Evolutionary conservation across 64 coral and sea anemone species (phyloP), one percentile per base, ranked within the genome.

Genomic region (Stylophora pistillata): DNA sequence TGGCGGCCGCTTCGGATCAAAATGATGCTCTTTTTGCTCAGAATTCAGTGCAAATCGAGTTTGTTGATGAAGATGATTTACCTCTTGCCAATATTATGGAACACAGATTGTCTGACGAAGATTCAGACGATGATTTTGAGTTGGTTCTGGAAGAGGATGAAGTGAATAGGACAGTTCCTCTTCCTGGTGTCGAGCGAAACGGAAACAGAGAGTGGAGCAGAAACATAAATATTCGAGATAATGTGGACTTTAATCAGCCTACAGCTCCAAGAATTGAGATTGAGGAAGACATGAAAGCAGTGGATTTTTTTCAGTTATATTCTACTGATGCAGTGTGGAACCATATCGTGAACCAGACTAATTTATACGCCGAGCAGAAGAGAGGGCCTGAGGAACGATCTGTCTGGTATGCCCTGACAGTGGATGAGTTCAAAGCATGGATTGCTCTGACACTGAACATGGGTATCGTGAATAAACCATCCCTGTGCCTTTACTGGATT

Each of bases 231-330:
- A 33, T 70, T 85, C 65, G 82, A 20, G 15, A 1, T 37, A 60
- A 66, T 47, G 64, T 85, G 58, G 58, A 60, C 52, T 85, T 85
- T 66, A 20, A 70, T 70, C 82, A 71, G 10, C 61, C 37, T 25
- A 70, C 30, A 52, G 61, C 32, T 53, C 82, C 61, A 70, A 85
- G 18, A 21, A 86, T 86, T 86, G 82, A 86, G 53, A 13, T 84
- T 37, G 54, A 86, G 55, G 82, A 87, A 75, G 6, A 59, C 20
- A 74, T 74, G 70, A 59, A 56, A 74, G 34, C 59, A 59, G n/a
- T 78, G 53, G 85, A 87, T 87, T 87, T 86, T 86, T 86, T 86
- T 74, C 69, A 73, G 66, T 10, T 86, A 31, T 86, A 52, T 86
- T 73, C 74, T 58, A 86, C 85, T 29, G 68, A 73, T 29, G 37